Evolutionary conservation across 1,140 invertebrate genomes (phyloP), one percentile per base, ranked within the genome.

Genomic region (Teleopsis dalmanni): DNA sequence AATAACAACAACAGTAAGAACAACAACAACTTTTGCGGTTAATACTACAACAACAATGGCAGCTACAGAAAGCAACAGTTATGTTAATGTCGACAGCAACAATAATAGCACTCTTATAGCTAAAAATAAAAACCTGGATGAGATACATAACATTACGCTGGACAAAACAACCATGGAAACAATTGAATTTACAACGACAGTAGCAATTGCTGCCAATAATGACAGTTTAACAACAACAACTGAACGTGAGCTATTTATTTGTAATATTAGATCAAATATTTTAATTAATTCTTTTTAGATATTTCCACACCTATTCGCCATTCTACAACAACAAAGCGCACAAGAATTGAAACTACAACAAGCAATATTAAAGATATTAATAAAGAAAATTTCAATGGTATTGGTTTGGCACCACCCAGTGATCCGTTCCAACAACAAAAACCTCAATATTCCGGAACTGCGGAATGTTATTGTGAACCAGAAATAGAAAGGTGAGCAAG

Each of bases 401-500:
- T 52, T 9, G 54, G 53, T 0, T 52, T 7, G 9, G 25, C 49
- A n/a, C 36, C 47, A 1, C 41, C 57, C 21, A 40, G 10, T 18
- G 52, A 53, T 35, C 52, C 52, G 21, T 53, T 50, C 25, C 43
- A 50, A 10, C 31, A 62, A 18, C 34, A 49, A 43, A 55, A 55
- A 25, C 44, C 19, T 31, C 59, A 54, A 21, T 65, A 53, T 46
- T 40, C 63, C 6, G 52, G 55, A n/a, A 57, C 57, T 11, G 70
- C 62, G 0, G 62, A 72, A 41, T 73, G 72, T 55, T 65, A 72
- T 49, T 73, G 72, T 48, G 67, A 69, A 33, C 57, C 70, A 6
- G 68, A 72, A 40, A 48, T 50, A 38, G 69, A 77, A 31, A 70
- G 57, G 50, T 75, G 70, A 56, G 53, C 25, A 34, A 4, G 25